Percentiles rank a stretch among this genome's conserved stretches.
Conservation (phyloP, 1,140 invertebrate species). For the Drosophila bocqueti region DNA sequence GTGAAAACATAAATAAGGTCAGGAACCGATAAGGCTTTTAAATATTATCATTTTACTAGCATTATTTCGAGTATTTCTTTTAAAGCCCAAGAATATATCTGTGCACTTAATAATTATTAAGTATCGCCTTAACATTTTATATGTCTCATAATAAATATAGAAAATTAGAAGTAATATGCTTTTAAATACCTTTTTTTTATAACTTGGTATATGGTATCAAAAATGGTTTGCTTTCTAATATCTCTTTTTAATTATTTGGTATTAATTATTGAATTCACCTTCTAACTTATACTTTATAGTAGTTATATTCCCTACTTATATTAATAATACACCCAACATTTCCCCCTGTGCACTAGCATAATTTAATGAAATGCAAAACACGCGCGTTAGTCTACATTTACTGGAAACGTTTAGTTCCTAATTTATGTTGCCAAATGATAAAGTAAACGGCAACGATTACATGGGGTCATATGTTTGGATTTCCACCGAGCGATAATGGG, state of each 20-base stretch:
- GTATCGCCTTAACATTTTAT: too few species aligned
- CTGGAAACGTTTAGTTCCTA: slow-evolving; percentile 27
- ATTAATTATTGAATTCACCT: not conserved
- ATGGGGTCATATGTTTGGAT: slow-evolving; percentile 50
- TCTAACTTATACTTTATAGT: not conserved
- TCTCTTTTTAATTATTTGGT: not conserved
- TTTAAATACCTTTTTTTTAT: too few species aligned
- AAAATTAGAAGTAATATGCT: not conserved
- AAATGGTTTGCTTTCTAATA: too few species aligned
- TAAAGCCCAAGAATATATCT: too few species aligned
- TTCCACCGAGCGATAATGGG: slow-evolving; percentile 27
- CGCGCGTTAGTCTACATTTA: slow-evolving; percentile 31
- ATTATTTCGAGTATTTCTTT: too few species aligned
- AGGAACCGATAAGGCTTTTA: too few species aligned
- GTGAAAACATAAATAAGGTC: too few species aligned
- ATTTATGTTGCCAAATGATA: slow-evolving; percentile 67
- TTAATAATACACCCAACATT: slow-evolving; percentile 4
- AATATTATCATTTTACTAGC: too few species aligned
- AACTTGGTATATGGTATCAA: too few species aligned
- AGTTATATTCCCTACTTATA: not conserved
- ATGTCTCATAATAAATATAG: not conserved
- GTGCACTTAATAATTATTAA: too few species aligned
- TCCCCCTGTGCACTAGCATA: slow-evolving; percentile 23
- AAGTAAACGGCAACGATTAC: slow-evolving; percentile 57
- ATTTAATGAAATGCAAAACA: slow-evolving; percentile 71